These are phyloP conservation scores for Pararge aegeria DNA, from an alignment of 1,140 invertebrate species.

Conservation along the genomic window DNA sequence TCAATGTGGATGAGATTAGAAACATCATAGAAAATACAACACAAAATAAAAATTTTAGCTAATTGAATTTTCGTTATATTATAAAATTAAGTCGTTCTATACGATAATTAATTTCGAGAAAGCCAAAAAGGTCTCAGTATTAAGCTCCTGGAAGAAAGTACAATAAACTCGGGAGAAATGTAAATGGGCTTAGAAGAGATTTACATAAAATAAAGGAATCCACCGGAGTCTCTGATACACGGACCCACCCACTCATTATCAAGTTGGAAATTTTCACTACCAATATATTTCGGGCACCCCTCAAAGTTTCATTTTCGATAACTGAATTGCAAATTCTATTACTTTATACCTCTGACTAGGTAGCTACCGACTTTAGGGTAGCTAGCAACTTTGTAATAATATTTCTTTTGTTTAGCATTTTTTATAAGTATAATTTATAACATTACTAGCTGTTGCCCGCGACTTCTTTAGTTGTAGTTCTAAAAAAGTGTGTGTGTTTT, in stretches of 20 bases:
- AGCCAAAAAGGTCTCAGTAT: slow-evolving; percentile 5
- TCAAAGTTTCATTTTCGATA: slow-evolving; percentile 9
- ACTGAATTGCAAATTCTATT: slow-evolving; percentile 1
- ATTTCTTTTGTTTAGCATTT: background rate
- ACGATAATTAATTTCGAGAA: slow-evolving; percentile 6
- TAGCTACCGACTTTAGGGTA: background rate
- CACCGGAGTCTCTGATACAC: background rate
- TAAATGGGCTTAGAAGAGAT: slow-evolving; percentile 15
- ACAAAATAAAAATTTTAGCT: background rate
- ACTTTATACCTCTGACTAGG: background rate
- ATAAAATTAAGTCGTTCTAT: slow-evolving; percentile 4
- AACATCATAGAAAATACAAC: background rate
- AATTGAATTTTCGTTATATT: background rate
- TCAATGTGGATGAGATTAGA: too few species aligned
- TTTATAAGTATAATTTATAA: too few species aligned
- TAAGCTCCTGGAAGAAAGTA: slow-evolving; percentile 1
- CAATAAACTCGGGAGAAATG: slow-evolving; percentile 12
- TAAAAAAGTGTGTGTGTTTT: too few species aligned
- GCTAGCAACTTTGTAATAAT: background rate
- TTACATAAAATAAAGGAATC: slow-evolving; percentile 12
- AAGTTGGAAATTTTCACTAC: slow-evolving; percentile 11
- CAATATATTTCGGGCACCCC: slow-evolving; percentile 3
- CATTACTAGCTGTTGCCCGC: too few species aligned
- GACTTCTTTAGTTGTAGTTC: too few species aligned
- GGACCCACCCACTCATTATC: slow-evolving; percentile 6